A percentile compares a stretch with the other conserved stretches of the same genome.
Evolutionary conservation across 1,140 invertebrate genomes (phyloP).

Genomic region (Drosophila yakuba): DNA sequence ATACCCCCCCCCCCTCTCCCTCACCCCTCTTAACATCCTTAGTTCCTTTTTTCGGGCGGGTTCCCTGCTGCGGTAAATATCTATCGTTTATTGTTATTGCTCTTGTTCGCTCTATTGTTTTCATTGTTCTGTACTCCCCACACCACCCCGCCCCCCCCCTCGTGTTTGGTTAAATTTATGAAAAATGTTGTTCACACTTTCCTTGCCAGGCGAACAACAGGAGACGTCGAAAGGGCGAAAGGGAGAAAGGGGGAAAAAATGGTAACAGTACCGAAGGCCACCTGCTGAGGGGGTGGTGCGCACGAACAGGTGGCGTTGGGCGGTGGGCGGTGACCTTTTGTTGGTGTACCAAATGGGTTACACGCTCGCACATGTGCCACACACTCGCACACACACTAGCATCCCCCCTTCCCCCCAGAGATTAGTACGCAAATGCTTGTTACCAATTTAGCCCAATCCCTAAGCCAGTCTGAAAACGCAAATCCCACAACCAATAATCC

Average conservation of each 20-base stretch:
- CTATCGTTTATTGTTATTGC: constrained; percentile 83
- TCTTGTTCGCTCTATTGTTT: constrained; percentile 80
- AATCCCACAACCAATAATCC: constrained; percentile 10
- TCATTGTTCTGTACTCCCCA: constrained; percentile 45
- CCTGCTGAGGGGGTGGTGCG: constrained; percentile 26
- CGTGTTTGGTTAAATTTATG: constrained; percentile 82
- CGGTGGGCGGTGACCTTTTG: constrained; percentile 35
- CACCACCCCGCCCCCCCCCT: neutral
- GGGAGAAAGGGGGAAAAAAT: neutral
- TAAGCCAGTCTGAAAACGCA: neutral
- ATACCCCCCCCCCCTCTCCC: neutral
- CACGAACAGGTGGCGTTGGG: constrained; percentile 34
- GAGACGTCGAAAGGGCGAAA: constrained; percentile 4
- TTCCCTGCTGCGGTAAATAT: constrained; percentile 79
- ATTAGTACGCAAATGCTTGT: constrained; percentile 32
- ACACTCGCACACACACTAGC: neutral
- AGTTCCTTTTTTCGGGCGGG: neutral
- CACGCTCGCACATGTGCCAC: constrained; percentile 69
- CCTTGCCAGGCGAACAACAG: constrained; percentile 14
- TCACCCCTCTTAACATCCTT: too few species aligned
- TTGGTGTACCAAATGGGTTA: constrained; percentile 73
- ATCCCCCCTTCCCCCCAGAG: neutral
- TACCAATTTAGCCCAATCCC: constrained; percentile 1
- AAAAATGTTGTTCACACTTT: constrained; percentile 84
- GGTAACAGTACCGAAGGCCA: constrained; percentile 27